Percentiles rank a stretch among this genome's conserved stretches.
Evolutionary conservation across 92 coral and sea anemone genomes (phyloP).

Genomic region (Porites rus): DNA sequence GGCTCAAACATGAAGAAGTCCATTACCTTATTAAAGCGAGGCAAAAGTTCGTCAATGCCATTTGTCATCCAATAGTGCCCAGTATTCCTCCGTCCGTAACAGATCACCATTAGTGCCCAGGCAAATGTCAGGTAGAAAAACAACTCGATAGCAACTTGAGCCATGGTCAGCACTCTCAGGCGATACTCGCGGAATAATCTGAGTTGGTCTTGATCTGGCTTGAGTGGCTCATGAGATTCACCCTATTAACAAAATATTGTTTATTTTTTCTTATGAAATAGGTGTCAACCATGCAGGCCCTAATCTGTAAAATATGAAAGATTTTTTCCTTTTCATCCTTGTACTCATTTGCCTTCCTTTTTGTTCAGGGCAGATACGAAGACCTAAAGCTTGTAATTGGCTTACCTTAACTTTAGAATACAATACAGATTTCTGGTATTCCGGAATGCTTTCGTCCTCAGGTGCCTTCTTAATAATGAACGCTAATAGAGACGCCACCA

Average conservation of each 20-base stretch:
- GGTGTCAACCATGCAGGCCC: too few relatives aligned
- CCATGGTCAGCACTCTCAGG: slow-evolving; percentile 82
- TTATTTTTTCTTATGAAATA: too few relatives aligned
- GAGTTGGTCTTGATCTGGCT: slow-evolving; percentile 48
- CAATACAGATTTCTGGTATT: slow-evolving; percentile 28
- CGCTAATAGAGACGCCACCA: slow-evolving; percentile 87
- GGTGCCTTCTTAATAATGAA: slow-evolving; percentile 90
- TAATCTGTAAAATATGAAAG: too few relatives aligned
- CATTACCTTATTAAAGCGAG: slow-evolving; percentile 76
- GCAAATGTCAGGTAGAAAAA: slow-evolving; percentile 80
- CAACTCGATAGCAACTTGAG: slow-evolving; percentile 77
- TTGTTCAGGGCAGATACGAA: background rate
- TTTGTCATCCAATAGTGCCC: slow-evolving; percentile 82
- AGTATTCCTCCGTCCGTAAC: slow-evolving; percentile 82
- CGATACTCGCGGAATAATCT: slow-evolving; percentile 80
- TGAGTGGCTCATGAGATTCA: slow-evolving; percentile 20
- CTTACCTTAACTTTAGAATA: slow-evolving; percentile 54
- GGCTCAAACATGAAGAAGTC: background rate
- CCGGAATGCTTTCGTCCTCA: slow-evolving; percentile 73
- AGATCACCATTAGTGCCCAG: slow-evolving; percentile 85
- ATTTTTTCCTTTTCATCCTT: too few relatives aligned
- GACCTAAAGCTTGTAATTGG: background rate
- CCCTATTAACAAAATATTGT: slow-evolving; percentile 10
- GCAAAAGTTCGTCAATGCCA: slow-evolving; percentile 66
- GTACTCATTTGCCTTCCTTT: background rate